Conservation (phyloP, 2,888 invertebrate genomes). For the Idaea dimidiata region DNA sequence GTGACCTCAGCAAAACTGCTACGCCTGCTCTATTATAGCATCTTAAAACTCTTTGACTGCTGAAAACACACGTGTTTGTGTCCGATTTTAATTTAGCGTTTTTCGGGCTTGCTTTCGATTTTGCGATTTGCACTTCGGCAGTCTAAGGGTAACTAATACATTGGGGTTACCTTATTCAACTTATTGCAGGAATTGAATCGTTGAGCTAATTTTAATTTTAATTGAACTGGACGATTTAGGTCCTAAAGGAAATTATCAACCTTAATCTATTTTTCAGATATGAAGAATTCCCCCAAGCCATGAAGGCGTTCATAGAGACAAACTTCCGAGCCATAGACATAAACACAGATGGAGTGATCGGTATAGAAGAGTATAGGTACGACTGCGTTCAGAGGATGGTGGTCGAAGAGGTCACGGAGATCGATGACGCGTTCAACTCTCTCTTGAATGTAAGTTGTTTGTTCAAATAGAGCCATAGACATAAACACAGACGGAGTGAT, state of each 20-base stretch:
- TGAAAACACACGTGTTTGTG: too few relatives aligned
- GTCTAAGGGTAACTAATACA: too few relatives aligned
- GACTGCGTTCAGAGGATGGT: conserved; percentile 91
- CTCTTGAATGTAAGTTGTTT: conserved; percentile 82
- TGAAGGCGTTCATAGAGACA: conserved; percentile 92
- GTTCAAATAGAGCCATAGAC: conserved; percentile 82
- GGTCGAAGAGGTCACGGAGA: conserved; percentile 86
- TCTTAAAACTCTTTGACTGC: too few relatives aligned
- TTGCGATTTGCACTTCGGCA: too few relatives aligned
- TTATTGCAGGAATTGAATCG: too few relatives aligned
- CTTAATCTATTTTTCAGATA: conserved; percentile 52
- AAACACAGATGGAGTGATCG: conserved; percentile 89
- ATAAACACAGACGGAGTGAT: conserved; percentile 90
- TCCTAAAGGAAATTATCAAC: background rate
- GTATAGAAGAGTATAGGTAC: conserved; percentile 89
- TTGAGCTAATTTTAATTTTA: too few relatives aligned
- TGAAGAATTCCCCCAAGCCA: conserved; percentile 90
- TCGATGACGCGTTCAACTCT: conserved; percentile 89
- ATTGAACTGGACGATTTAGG: too few relatives aligned
- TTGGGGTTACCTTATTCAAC: too few relatives aligned
- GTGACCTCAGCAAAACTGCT: too few relatives aligned
- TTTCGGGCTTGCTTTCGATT: too few relatives aligned
- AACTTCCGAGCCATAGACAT: conserved; percentile 91
- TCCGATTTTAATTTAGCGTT: too few relatives aligned
- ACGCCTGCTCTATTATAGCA: too few relatives aligned